Conservation (phyloP, 1,140 invertebrate species). For the Physella acuta region DNA sequence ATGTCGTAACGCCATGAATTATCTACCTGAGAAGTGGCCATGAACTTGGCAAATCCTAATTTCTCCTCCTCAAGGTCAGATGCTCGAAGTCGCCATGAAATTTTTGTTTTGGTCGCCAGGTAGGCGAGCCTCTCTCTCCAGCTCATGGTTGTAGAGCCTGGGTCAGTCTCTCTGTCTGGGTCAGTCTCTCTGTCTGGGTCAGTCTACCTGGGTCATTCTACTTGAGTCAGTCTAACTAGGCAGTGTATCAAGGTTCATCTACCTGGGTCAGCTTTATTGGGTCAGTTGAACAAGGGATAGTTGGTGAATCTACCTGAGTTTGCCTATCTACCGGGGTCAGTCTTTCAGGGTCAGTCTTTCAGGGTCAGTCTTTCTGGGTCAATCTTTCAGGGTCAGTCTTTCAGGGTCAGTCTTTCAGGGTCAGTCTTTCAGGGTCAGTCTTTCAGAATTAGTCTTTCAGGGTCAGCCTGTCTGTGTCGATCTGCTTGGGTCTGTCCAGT, state of each 20-base stretch:
- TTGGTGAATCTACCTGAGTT: neutral
- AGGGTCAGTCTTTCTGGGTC: no score
- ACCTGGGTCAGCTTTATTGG: neutral
- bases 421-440: no score
- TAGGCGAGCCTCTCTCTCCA: constrained; percentile 15
- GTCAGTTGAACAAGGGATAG: neutral
- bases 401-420: no score
- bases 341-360: no score
- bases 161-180: neutral
- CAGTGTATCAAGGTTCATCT: neutral
- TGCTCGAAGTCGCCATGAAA: neutral
- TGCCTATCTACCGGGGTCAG: neutral
- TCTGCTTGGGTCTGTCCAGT: no score
- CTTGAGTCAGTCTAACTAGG: neutral
- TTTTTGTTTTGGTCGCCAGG: neutral
- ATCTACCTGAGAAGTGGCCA: neutral
- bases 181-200: neutral
- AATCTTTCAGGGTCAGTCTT: no score
- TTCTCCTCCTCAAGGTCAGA: constrained; percentile 9
- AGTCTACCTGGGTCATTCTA: neutral
- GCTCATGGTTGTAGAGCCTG: neutral
- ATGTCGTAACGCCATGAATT: neutral
- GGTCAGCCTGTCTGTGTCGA: no score
- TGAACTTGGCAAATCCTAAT: constrained; percentile 12
- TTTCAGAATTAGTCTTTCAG: no score